Evolutionary conservation across 2,797 vertebrate genomes (phyloP), one percentile per base, ranked within the genome.

Genomic region (Psittacula derbiana): DNA sequence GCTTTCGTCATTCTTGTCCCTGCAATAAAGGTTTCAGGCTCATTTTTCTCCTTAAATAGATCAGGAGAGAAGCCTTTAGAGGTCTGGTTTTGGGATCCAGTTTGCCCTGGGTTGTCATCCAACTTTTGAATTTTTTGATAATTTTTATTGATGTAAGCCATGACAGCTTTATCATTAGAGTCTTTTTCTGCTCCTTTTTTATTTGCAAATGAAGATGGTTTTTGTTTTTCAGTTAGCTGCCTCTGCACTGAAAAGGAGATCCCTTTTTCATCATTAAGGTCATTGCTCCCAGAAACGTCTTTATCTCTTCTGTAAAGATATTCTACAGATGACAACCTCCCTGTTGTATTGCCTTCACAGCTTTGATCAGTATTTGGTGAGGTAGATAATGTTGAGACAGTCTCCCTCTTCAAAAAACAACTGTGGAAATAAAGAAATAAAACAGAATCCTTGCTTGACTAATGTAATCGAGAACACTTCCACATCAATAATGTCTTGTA

Each of bases 361-460:
- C 84, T 81, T 21, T 78, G 90, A 66, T 88, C 78, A 61, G 6
- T 93, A 67, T 88, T 88, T 95, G 96, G 33, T 95, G 97, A 98
- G 92, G 97, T 95, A 72, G 98, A 87, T 93, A 97, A 95, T 10
- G 98, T 98, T 71, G 96, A 97, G 64, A 98, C 97, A 96, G 96
- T 92, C 95, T 98, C 98, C 80, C 87, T 98, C 95, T 98, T 98
- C 49, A 98, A 96, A 93, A 98, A 98, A 86, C 97, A 97, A 90
- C 99, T 99, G 98, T 96, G 88, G 69, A 88, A 96, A 96, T 55
- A 97, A 96, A 89, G 89, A 52, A 91, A 92, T 60, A 74, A 78
- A 90, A 47, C 52, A 15, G 20, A 74, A 17, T 57, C 14, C 36
- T 86, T 74, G 16, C n/a, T 52, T 69, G 43, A 88, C 74, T 69